Evolutionary conservation across 2,888 invertebrate species (phyloP), one percentile per base, ranked within the genome.

Genomic region (Latrodectus elegans): DNA sequence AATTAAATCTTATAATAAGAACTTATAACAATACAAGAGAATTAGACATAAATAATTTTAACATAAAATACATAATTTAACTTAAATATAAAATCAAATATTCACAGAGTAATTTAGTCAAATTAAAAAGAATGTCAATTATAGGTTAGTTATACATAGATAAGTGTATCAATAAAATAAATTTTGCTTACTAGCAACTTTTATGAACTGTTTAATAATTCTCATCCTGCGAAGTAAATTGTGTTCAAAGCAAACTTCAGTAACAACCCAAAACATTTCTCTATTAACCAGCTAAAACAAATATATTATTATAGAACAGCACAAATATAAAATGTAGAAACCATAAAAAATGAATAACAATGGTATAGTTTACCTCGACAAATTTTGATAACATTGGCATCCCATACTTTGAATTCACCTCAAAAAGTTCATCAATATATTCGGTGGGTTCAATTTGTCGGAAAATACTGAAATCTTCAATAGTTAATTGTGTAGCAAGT

Each of bases 241-340:
- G 91, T 95, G 95, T 92, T 99, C 99, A 89, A 95, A 95, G 90
- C 98, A 97, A 68, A 99, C 96, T 93, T 99, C 99, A 15, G 98
- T 98, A 8, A 99, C 98, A 17, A 99, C 99, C 99, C 99, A 99
- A 93, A 98, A 99, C 97, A 98, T 98, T 93, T 99, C 99, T 91
- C 96, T 95, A 93, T 99, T 99, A 87, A 99, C 99, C 91, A 99
- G 94, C 89, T 89, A 49, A 22, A 68, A 11, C 60, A 60, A n/a
- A 60, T 3, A 68, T 68, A 11, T 8, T 8, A n/a, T 22, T 12
- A 22, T 17, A 22, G 4, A 68, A n/a, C 26, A 68, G 17, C 67
- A 17, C 4, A 67, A 67, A 67, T 68, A 68, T 11, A 22, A 68
- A 17, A 11, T 64, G 38, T 12, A 17, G 26, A 55, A 55, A 55